Conservation (phyloP, 2,113 vertebrate genomes). For the Chroicocephalus ridibundus region DNA sequence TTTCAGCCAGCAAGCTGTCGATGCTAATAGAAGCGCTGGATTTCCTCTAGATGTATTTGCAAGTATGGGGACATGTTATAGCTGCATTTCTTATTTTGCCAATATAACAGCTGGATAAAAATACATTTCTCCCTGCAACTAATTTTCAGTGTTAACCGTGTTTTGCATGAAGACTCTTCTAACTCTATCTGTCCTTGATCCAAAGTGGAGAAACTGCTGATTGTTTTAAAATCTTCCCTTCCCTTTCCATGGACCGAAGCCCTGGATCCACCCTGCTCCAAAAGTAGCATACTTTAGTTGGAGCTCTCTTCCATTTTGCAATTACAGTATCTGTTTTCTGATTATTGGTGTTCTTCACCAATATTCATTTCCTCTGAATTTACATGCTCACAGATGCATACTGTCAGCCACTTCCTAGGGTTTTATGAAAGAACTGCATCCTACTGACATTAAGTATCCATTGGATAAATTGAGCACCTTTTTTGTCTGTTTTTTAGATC, state of each 20-base stretch:
- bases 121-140: neutral
- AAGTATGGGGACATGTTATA: neutral
- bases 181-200: neutral
- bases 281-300: neutral
- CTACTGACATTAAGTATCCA: neutral
- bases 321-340: neutral
- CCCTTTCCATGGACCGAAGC: neutral
- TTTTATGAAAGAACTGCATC: neutral
- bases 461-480: neutral
- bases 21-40: neutral
- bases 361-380: neutral
- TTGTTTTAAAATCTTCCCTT: neutral
- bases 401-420: neutral
- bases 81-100: neutral
- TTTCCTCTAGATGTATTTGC: neutral
- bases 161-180: neutral
- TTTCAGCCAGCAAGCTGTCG: neutral
- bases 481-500: conserved; percentile 64
- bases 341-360: neutral
- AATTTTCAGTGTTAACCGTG: neutral
- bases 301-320: neutral
- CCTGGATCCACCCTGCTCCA: neutral
- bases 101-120: neutral
- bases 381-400: neutral
- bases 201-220: neutral